phyloP scores from a whole-genome alignment of 2,113 vertebrate species.

The Alligator mississippiensis region DNA sequence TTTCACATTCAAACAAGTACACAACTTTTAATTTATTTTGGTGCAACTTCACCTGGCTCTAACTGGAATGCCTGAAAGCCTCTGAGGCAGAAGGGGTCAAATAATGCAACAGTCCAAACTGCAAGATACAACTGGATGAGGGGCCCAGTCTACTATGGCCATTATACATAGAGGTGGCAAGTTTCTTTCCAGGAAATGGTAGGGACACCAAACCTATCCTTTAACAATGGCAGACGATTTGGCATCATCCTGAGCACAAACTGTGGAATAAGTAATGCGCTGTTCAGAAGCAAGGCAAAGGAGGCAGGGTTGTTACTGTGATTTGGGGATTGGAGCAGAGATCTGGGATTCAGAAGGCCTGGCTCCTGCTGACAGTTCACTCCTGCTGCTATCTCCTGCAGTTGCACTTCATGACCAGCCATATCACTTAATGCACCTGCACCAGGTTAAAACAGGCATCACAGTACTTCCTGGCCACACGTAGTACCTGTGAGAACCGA shows the following conservation, averaged over 20 bases:
- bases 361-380: background rate
- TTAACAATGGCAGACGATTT: background rate
- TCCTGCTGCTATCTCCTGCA: background rate
- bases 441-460: background rate
- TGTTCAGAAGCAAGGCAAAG: background rate
- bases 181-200: background rate
- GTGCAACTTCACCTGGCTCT: background rate
- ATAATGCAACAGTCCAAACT: background rate
- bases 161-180: background rate
- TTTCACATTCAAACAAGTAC: background rate
- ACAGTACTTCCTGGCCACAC: background rate
- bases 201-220: background rate
- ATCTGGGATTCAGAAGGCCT: background rate
- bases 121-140: background rate
- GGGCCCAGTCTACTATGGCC: background rate
- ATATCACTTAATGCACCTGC: background rate
- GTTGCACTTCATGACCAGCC: background rate
- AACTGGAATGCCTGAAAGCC: fast-evolving
- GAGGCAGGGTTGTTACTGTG: background rate
- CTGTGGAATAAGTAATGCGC: background rate
- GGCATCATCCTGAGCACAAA: background rate
- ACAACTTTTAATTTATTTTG: background rate
- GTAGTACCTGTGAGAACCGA: background rate
- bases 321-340: background rate
- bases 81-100: background rate